Percentiles rank a stretch among this genome's conserved stretches.
phyloP scores from a whole-genome alignment of 1,140 invertebrate genomes.

The Metopolophium dirhodum region DNA sequence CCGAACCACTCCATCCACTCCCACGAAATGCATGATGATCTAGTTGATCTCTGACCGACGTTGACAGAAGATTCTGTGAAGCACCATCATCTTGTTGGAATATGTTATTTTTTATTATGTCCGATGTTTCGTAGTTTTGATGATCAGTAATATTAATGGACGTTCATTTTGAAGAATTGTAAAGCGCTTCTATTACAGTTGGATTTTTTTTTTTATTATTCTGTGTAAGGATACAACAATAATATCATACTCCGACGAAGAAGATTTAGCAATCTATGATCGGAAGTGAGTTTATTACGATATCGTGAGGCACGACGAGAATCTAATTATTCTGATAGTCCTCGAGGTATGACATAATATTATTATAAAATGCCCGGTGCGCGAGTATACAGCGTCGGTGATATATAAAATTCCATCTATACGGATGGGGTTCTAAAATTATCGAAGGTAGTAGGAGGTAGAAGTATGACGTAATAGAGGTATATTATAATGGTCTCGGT shows the following conservation, averaged over 20 bases:
- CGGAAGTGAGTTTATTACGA: background rate
- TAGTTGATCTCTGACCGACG: background rate
- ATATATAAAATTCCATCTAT: background rate
- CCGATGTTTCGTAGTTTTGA: background rate
- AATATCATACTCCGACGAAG: accelerated
- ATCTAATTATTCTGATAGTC: no score
- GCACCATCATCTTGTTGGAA: background rate
- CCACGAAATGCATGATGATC: background rate
- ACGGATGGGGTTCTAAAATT: background rate
- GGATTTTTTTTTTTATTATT: background rate
- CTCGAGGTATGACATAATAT: background rate
- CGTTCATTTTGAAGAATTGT: background rate
- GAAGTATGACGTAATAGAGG: background rate
- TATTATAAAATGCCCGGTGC: background rate
- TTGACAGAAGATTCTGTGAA: background rate
- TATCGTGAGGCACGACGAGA: background rate
- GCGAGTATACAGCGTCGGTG: background rate
- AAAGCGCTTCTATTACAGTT: background rate
- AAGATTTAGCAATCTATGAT: background rate
- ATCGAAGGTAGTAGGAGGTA: background rate
- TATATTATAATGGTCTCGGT: background rate
- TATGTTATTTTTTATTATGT: background rate
- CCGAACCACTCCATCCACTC: background rate
- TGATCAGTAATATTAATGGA: background rate
- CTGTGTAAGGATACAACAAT: accelerated